Evolutionary conservation across 2,113 vertebrate genomes (phyloP), one percentile per base, ranked within the genome.

Genomic region (Nematolebias whitei): DNA sequence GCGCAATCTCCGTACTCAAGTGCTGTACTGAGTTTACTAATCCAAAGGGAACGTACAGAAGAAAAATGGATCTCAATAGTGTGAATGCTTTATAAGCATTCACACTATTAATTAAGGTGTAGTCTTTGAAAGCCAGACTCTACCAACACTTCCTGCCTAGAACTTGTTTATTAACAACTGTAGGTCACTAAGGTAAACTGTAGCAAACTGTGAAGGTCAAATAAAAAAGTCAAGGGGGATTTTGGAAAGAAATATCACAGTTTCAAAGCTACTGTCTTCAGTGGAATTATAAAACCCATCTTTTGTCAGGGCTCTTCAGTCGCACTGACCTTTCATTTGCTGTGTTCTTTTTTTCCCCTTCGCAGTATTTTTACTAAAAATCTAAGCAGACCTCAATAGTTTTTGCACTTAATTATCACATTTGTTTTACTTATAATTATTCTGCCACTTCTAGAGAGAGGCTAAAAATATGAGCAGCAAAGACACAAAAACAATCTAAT

Each of bases 321-420:
- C 3, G 2, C 13, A 1, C 35, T 54, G 58, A 56, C 39, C 19
- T 65, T 71, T 50, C 15, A 51, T 54, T 43, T 22, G 48, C 61
- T 53, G 11, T 2, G 26, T 68, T 81, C 40, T 72, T 47, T n/a
- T 53, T 9, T 47, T 19, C 38, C 44, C 20, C 20, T 26, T 66
- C 40, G 39, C 62, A 8, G 1, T 0, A 68, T 69, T 51, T 83
- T 92, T 87, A 82, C 83, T 65, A 90, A 86, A 81, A 94, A 93
- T 91, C 78, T 85, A 78, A 80, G 85, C 79, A 85, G 90, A 74
- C 22, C 90, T 61, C 85, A 87, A 13, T 88, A 84, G 43, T 68
- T 79, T 32, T 53, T 18, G 45, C 5, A 24, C 26, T 75, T 63
- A 54, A 40, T 71, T 29, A 26, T 71, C 40, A 51, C 19, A 11